Evolutionary conservation across 2,797 vertebrate species (phyloP), one percentile per base, ranked within the genome.

Genomic region (Phoebastria nigripes): DNA sequence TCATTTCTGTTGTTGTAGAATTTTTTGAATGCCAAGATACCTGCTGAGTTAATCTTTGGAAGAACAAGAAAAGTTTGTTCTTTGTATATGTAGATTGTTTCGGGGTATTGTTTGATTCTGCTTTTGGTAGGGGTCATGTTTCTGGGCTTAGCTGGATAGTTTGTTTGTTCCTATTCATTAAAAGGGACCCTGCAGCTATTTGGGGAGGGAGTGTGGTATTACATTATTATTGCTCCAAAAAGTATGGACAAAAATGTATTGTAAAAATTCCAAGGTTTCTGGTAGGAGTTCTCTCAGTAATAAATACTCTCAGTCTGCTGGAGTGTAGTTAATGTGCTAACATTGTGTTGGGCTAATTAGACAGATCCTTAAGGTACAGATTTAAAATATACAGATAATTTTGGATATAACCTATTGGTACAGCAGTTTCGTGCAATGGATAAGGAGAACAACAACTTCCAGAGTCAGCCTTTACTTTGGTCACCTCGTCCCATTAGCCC

Each of bases 121-220:
- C 73, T 93, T 94, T 96, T 96, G 95, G 91, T 93, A 94, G 88
- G 78, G 88, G 88, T 93, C 93, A 95, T 87, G 62, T 89, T 94
- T 93, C 86, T 94, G 81, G 85, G 83, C 94, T 95, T 96, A 92
- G 92, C 82, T 97, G 95, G 92, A 84, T 96, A 92, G 82, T 91
- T 95, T 95, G 96, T 96, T 96, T 97, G 87, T 96, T 97, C 92
- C 90, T 97, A 95, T 89, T 96, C 95, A 92, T 89, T 95, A 92
- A 96, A 96, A 96, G 81, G 82, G 96, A 93, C 93, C 93, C 97
- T 95, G 90, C 89, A 93, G 97, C 95, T 80, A 91, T 92, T 6
- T 94, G 96, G 79, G 93, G 84, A 96, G 72, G 76, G 82, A 89
- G 61, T 79, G 52, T 90, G 70, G 93, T 77, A 83, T 95, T 95